Evolutionary conservation across 2,888 invertebrate species (phyloP).

Genomic region (Siphonodentalium dalli): DNA sequence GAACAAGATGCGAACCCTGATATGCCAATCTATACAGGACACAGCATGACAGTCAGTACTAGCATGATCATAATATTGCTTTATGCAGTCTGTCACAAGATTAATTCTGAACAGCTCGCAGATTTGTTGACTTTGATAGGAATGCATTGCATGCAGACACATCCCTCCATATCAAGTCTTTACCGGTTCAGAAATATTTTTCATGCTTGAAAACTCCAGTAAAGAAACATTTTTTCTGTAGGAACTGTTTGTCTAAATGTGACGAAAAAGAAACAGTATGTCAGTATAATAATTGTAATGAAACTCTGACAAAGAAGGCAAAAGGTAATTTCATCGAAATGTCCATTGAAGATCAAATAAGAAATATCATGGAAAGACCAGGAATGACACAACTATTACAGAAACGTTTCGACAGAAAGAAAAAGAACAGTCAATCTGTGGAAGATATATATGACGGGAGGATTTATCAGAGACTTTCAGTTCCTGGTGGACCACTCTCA

Average conservation of each 20-base stretch:
- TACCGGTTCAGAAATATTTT: slow-evolving; percentile 14
- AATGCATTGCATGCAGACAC: slow-evolving; percentile 6
- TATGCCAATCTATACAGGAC: slow-evolving; percentile 14
- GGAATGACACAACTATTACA: not conserved
- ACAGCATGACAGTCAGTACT: slow-evolving; percentile 8
- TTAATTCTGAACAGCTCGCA: slow-evolving; percentile 3
- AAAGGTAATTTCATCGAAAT: slow-evolving; percentile 18
- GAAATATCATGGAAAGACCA: slow-evolving; percentile 6
- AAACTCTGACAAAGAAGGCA: not conserved
- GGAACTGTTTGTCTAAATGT: not conserved
- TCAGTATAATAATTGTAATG: slow-evolving; percentile 4
- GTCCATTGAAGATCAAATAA: slow-evolving; percentile 9
- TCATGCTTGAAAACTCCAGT: slow-evolving; percentile 8
- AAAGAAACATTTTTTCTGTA: slow-evolving; percentile 15
- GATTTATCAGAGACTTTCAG: slow-evolving; percentile 10
- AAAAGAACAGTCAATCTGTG: slow-evolving; percentile 3
- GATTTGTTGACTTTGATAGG: slow-evolving; percentile 10
- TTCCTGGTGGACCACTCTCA: slow-evolving; percentile 11
- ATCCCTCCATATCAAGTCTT: slow-evolving; percentile 3
- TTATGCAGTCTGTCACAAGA: slow-evolving; percentile 7
- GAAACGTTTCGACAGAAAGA: slow-evolving; percentile 6
- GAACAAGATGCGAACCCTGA: not conserved
- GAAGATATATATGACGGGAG: slow-evolving; percentile 24
- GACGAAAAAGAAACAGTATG: not conserved
- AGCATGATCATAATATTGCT: slow-evolving; percentile 18